Percentiles rank a stretch among this genome's conserved stretches.
phyloP scores from a whole-genome alignment of 2,797 vertebrate species.

The Manis javanica region DNA sequence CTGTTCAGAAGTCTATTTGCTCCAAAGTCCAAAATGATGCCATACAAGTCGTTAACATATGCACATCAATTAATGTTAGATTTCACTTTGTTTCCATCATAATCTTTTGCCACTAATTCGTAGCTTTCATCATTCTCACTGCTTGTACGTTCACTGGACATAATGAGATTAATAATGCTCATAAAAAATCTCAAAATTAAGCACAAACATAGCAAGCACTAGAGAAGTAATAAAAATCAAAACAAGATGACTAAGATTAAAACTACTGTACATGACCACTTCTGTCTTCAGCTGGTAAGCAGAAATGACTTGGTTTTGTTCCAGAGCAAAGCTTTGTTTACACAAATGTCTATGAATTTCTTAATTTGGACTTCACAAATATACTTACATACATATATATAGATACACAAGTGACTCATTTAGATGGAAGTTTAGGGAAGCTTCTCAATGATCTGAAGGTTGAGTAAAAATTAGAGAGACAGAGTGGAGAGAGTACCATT shows the following conservation, averaged over 20 bases:
- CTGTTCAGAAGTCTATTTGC: not conserved
- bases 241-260: conserved; percentile 17
- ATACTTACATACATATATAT: not conserved
- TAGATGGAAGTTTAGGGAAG: not conserved
- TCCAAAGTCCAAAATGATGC: not conserved
- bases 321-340: not conserved
- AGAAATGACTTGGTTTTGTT: not conserved
- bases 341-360: not conserved
- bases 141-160: not conserved
- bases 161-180: conserved; percentile 41
- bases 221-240: not conserved
- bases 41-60: not conserved
- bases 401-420: not conserved
- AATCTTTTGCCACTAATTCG: not conserved
- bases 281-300: not conserved
- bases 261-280: not conserved
- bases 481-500: not conserved
- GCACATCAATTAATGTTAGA: not conserved
- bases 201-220: not conserved
- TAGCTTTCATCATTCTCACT: conserved; percentile 12
- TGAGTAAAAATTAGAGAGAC: not conserved
- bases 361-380: not conserved
- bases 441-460: not conserved
- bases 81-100: conserved; percentile 14
- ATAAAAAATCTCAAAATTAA: not conserved